Evolutionary conservation across 2,888 invertebrate species (phyloP).

Genomic region (Drosophila anomelani): DNA sequence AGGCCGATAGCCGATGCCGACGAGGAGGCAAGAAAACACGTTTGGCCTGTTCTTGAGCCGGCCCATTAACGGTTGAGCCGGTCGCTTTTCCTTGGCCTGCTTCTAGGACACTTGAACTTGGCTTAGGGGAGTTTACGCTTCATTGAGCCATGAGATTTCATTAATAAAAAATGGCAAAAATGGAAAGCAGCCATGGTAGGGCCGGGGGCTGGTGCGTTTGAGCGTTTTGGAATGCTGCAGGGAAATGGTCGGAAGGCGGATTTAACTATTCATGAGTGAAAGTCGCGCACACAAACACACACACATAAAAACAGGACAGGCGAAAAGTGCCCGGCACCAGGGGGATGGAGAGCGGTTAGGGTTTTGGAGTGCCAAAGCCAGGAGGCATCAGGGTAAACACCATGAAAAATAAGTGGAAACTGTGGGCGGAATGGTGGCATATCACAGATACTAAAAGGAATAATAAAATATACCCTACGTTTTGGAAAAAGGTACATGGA

Average conservation of each 20-base stretch:
- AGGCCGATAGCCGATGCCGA: slow-evolving; percentile 20
- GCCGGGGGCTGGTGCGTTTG: background rate
- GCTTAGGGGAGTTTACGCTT: slow-evolving; percentile 69
- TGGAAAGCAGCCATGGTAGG: slow-evolving; percentile 57
- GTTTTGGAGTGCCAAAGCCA: slow-evolving; percentile 15
- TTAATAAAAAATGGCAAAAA: slow-evolving; percentile 80
- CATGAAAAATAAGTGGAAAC: slow-evolving; percentile 40
- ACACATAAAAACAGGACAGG: slow-evolving; percentile 37
- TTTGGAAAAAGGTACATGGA: background rate
- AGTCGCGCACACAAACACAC: slow-evolving; percentile 29
- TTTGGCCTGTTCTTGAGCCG: slow-evolving; percentile 54
- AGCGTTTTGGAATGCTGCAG: slow-evolving; percentile 26
- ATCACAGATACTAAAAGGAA: slow-evolving; percentile 35
- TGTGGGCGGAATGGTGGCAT: slow-evolving; percentile 9
- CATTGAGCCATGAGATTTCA: slow-evolving; percentile 80
- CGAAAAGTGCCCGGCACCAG: slow-evolving; percentile 14
- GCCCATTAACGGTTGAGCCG: slow-evolving; percentile 61
- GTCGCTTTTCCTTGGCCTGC: slow-evolving; percentile 25
- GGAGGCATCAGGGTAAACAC: slow-evolving; percentile 45
- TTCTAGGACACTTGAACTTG: slow-evolving; percentile 47
- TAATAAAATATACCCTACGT: slow-evolving; percentile 35
- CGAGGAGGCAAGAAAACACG: slow-evolving; percentile 34
- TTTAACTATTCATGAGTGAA: slow-evolving; percentile 78
- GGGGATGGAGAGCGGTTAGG: background rate
- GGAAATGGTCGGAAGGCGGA: slow-evolving; percentile 42